Percentiles rank a stretch among this genome's conserved stretches.
Conservation (phyloP, 2,113 vertebrate species). For the Sprattus sprattus region DNA sequence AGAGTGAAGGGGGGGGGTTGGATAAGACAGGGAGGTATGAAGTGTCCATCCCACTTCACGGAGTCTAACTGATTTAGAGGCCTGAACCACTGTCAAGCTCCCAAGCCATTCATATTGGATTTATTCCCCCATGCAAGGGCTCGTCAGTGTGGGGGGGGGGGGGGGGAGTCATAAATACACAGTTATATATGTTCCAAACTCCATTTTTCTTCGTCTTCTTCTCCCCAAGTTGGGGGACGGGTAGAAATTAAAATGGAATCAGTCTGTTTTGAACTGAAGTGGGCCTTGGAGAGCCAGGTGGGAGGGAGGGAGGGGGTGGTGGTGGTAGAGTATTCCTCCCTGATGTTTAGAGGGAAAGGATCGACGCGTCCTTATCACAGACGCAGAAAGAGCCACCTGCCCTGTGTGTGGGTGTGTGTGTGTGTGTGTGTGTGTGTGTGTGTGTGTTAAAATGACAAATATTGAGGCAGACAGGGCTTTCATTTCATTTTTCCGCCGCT, state of each 20-base stretch:
- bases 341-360: neutral
- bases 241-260: neutral
- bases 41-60: conserved; percentile 2
- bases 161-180: neutral
- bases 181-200: neutral
- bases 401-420: neutral
- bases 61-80: conserved; percentile 12
- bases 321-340: neutral
- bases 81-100: neutral
- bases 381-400: neutral
- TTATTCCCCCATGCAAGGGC: neutral
- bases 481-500: neutral
- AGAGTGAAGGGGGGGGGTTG: neutral
- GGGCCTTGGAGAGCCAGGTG: neutral
- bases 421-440: neutral
- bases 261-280: neutral
- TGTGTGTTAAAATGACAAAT: neutral
- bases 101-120: neutral
- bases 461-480: conserved; percentile 10
- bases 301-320: neutral
- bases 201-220: neutral
- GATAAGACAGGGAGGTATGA: neutral
- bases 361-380: neutral
- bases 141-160: neutral
- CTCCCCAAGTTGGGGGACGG: neutral